Conservation (phyloP, 2,797 vertebrate species). For the Hirundo rustica region DNA sequence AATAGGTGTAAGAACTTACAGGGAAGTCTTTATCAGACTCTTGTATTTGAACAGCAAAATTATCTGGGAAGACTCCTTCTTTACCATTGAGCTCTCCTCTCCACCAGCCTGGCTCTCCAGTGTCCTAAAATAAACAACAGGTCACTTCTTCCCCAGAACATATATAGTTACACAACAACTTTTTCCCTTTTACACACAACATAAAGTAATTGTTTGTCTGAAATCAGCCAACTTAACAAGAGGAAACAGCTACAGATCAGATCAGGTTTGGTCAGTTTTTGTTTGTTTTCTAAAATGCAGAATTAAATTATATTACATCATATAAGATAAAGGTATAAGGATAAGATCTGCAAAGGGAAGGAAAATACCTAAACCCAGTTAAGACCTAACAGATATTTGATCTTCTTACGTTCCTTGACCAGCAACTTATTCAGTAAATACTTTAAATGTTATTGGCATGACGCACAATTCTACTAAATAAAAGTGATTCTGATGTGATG, state of each 20-base stretch:
- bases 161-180: neutral
- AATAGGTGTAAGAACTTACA: slow-evolving; percentile 70
- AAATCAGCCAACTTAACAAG: neutral
- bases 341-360: neutral
- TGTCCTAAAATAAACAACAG: slow-evolving; percentile 81
- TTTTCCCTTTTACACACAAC: neutral
- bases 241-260: neutral
- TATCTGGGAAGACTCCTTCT: slow-evolving; percentile 94
- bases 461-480: neutral
- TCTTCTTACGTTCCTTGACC: neutral
- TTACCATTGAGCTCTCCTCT: slow-evolving; percentile 87
- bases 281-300: neutral
- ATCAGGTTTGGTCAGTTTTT: neutral
- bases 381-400: neutral
- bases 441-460: neutral
- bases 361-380: neutral
- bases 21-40: slow-evolving; percentile 89
- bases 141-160: neutral
- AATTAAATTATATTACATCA: neutral
- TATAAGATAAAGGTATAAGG: neutral
- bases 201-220: neutral
- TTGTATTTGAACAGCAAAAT: slow-evolving; percentile 83
- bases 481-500: neutral
- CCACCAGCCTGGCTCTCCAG: slow-evolving; percentile 94
- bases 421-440: neutral